Evolutionary conservation across 2,888 invertebrate genomes (phyloP), one percentile per base, ranked within the genome.

Genomic region (Cinara cedri): DNA sequence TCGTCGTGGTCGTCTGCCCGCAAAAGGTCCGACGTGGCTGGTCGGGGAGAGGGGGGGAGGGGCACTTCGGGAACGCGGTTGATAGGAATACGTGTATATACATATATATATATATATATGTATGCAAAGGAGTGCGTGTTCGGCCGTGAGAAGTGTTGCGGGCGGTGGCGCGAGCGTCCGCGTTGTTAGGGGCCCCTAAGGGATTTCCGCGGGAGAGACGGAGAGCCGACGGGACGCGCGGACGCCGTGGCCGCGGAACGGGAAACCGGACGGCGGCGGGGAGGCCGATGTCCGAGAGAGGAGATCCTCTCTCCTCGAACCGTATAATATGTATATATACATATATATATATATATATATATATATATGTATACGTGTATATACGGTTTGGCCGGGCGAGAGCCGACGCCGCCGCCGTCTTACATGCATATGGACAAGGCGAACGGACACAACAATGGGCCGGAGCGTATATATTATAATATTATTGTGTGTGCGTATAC

Each of bases 251-350:
- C 10, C 51, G 6, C 13, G 54, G 46, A 26, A 4, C 46, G n/a
- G 8, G n/a, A 3, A 51, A 2, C 4, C 8, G 24, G 55, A 21
- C 21, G 19, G 1, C 1, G 51, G 34, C 9, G 57, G 62, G 57
- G 19, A 42, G 19, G 74, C 78, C 60, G 81, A 81, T 81, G 81
- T 81, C 81, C 81, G 81, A 78, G n/a, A n/a, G n/a, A n/a, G 78
- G 46, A 81, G 81, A 81, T 81, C 76, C 76, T 34, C 34, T 34
- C 34, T 4, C 34, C 34, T 81, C 72, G 76, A 81, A 81, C 71
- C 76, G 81, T 81, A n/a, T n/a, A n/a, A n/a, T n/a, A n/a, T n/a
- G n/a, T n/a, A n/a, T n/a, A n/a, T n/a, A n/a, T n/a, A n/a, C n/a
- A n/a, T n/a, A n/a, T n/a, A 34, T 4, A 6, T 4, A 6, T 34